Evolutionary conservation across 2,888 invertebrate species (phyloP).

Genomic region (Schizotus pectinicornis): DNA sequence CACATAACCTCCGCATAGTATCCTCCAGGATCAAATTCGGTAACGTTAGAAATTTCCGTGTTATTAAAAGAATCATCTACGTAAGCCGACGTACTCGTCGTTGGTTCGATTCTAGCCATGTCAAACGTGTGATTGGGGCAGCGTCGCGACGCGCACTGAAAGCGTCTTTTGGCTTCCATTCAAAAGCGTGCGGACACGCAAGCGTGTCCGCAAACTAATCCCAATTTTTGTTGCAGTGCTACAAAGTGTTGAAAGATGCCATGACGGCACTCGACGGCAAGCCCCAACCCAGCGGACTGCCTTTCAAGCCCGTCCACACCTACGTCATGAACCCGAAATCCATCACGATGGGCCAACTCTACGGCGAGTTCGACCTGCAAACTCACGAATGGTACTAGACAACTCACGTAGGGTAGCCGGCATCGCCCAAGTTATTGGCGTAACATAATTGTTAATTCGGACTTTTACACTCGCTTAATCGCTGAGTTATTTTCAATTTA

Average conservation of each 20-base stretch:
- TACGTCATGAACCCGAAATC: constrained; percentile 80
- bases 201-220: constrained; percentile 8
- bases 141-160: constrained; percentile 43
- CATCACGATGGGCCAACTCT: constrained; percentile 85
- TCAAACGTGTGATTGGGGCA: constrained; percentile 5
- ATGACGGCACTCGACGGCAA: constrained; percentile 71
- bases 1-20: constrained; percentile 19
- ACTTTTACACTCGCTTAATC: neutral
- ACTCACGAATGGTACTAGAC: constrained; percentile 76
- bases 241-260: constrained; percentile 69
- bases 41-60: constrained; percentile 17
- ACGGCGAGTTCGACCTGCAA: constrained; percentile 79
- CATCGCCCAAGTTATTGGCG: too few relatives aligned
- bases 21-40: constrained; percentile 20
- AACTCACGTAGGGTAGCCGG: neutral
- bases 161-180: neutral
- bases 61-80: neutral
- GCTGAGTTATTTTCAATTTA: too few relatives aligned
- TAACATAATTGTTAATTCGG: neutral
- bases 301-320: constrained; percentile 69
- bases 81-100: neutral
- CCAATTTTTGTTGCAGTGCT: constrained; percentile 62
- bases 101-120: neutral
- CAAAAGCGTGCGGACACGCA: constrained; percentile 15
- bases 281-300: constrained; percentile 71